Conservation (phyloP, 2,888 invertebrate species). For the Diploptera punctata region DNA sequence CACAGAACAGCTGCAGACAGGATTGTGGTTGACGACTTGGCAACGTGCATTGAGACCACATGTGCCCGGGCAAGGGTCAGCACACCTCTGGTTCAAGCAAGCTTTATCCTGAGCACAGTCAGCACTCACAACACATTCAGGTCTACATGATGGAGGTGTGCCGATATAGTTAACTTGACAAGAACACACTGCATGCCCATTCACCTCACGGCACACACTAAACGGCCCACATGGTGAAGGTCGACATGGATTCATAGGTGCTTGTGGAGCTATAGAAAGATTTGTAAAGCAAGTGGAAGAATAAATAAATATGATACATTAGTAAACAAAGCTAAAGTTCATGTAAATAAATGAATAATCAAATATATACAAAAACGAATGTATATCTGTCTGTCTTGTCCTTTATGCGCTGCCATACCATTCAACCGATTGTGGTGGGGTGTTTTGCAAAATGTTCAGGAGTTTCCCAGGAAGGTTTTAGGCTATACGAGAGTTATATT, state of each 20-base stretch:
- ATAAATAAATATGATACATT: constrained; percentile 35
- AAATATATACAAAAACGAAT: too few species aligned
- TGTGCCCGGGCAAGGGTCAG: constrained; percentile 56
- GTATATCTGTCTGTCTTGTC: too few species aligned
- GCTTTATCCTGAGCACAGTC: constrained; percentile 69
- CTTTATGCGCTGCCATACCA: too few species aligned
- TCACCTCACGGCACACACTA: constrained; percentile 73
- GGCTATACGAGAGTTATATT: too few species aligned
- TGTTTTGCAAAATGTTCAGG: too few species aligned
- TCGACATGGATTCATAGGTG: constrained; percentile 63
- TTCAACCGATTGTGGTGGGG: too few species aligned
- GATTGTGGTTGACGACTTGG: constrained; percentile 56
- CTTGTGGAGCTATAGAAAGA: constrained; percentile 46
- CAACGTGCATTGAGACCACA: constrained; percentile 57
- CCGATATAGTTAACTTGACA: constrained; percentile 73
- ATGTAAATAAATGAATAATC: too few species aligned
- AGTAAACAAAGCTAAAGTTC: too few species aligned
- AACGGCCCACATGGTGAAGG: constrained; percentile 82
- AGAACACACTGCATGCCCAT: constrained; percentile 52
- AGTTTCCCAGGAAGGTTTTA: too few species aligned
- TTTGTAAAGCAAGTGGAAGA: constrained; percentile 50
- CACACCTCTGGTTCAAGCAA: constrained; percentile 75
- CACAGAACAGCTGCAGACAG: constrained; percentile 58
- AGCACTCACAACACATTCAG: constrained; percentile 78
- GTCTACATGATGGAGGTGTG: constrained; percentile 77